phyloP scores from a whole-genome alignment of 2,113 vertebrate species.

The Bubo blakistoni region DNA sequence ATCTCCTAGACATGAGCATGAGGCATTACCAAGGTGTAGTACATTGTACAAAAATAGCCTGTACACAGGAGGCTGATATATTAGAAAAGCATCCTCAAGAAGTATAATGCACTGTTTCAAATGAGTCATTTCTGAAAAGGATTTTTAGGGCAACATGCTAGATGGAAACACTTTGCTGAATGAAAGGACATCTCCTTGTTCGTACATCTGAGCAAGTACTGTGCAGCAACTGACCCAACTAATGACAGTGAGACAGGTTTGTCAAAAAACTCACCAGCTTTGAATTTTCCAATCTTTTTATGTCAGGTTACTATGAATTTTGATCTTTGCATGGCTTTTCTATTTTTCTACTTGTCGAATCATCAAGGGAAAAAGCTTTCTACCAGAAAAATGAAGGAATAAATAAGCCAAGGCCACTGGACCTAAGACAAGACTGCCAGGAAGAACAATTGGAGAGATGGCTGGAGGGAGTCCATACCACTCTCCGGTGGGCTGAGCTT shows the following conservation, averaged over 20 bases:
- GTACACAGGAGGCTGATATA: background rate
- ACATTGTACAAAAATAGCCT: background rate
- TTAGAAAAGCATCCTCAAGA: background rate
- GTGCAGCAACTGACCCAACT: background rate
- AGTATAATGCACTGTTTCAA: background rate
- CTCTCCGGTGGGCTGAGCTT: background rate
- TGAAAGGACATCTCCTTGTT: background rate
- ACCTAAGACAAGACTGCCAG: background rate
- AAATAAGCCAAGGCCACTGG: background rate
- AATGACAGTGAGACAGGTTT: background rate
- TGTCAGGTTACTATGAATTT: background rate
- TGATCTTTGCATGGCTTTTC: background rate
- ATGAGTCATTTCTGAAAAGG: background rate
- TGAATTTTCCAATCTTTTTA: background rate
- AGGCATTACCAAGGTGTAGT: background rate
- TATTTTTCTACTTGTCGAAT: background rate
- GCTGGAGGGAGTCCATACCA: background rate
- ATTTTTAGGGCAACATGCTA: background rate
- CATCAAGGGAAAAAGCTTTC: background rate
- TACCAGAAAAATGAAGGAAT: background rate
- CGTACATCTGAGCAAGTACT: background rate
- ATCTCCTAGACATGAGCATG: background rate
- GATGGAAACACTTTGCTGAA: background rate
- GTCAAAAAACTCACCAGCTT: background rate
- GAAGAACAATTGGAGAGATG: background rate